Evolutionary conservation across 2,113 vertebrate species (phyloP), one percentile per base, ranked within the genome.

Genomic region (Mormoops blainvillei): DNA sequence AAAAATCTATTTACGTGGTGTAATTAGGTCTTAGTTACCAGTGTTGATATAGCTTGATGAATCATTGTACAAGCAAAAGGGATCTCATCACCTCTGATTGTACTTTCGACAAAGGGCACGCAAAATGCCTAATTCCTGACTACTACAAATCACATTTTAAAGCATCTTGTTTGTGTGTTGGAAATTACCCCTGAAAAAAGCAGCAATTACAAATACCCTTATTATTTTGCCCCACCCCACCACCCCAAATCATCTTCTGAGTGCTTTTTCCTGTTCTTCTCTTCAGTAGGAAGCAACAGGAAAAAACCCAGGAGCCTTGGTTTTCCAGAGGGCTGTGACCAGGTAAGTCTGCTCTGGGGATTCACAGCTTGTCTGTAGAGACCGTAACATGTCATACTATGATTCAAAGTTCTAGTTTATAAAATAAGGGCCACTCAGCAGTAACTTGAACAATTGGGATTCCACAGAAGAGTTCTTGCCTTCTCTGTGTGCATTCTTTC

Each of bases 101-200:
- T 98, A 98, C 97, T 97, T 93, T 93, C 94, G 97, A 98, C 63
- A 96, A 96, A 98, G 98, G 98, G 98, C 98, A 98, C 26, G 4
- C 73, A 84, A 97, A 84, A 0, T 94, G 98, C 98, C 98, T 97
- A 89, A 96, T 98, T 98, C 98, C 97, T 98, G 98, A 98, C 98
- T 94, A 82, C 95, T 98, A 98, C 96, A 98, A 98, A 97, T 98
- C 98, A 98, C 98, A 98, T 98, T 98, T 98, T 96, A 97, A 98
- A 98, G 98, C 97, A 98, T 97, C 97, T 98, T 87, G 31, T 91
- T 93, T 91, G 56, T 83, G 71, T 96, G 91, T 96, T 97, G 97
- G 98, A 98, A 98, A 97, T 99, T 98, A 99, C 98, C 98, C 98
- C 98, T 98, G 98, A 99, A 99, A 97, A 98, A 98, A 99, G 99